A percentile compares a stretch with the other conserved stretches of the same genome.
Evolutionary conservation across 2,797 vertebrate genomes (phyloP).

Genomic region (Emydoidea blandingii): DNA sequence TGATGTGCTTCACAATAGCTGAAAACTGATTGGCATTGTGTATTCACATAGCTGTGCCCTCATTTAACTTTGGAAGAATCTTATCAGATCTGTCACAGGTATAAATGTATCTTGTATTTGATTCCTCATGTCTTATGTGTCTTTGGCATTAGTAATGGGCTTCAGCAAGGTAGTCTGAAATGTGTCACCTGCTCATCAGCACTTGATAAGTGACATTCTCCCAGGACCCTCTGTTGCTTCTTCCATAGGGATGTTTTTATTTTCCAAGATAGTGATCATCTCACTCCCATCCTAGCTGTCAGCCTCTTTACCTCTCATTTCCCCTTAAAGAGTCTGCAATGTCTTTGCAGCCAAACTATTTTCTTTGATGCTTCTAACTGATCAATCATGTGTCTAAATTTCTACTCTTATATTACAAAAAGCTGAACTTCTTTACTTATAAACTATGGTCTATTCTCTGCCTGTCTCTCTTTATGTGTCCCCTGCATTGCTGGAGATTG

Average conservation of each 20-base stretch:
- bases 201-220: not conserved
- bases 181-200: slow-evolving; percentile 1
- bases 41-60: not conserved
- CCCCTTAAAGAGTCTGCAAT: not conserved
- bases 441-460: not conserved
- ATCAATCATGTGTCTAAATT: not conserved
- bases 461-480: not conserved
- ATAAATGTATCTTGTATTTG: not conserved
- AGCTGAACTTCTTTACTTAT: not conserved
- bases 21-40: not conserved
- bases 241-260: not conserved
- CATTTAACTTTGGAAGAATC: slow-evolving; percentile 12
- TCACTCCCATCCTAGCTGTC: not conserved
- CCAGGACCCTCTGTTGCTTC: not conserved
- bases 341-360: not conserved
- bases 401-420: not conserved
- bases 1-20: slow-evolving; percentile 32
- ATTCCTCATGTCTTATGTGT: not conserved
- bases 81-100: not conserved
- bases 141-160: not conserved
- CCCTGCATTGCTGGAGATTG: slow-evolving; percentile 19
- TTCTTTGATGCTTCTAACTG: not conserved
- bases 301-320: not conserved
- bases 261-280: not conserved
- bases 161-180: not conserved